These are phyloP conservation scores for Orthosia gracilis DNA, from an alignment of 2,888 invertebrate genomes.

Conservation along the genomic window DNA sequence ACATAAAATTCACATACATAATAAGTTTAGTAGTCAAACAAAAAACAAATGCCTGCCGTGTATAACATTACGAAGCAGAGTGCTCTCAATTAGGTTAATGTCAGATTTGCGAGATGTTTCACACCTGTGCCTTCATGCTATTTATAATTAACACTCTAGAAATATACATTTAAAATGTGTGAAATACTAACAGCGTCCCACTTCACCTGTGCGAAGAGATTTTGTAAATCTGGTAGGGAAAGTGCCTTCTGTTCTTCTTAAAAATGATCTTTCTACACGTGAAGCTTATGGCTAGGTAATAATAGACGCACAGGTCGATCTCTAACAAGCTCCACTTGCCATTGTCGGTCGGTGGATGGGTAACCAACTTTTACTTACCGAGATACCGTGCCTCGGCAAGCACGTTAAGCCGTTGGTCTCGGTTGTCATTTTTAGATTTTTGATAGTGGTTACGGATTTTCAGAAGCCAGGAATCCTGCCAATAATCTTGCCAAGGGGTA, in stretches of 20 bases:
- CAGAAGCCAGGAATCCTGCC: too few species aligned
- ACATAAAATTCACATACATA: slow-evolving; percentile 32
- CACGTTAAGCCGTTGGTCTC: too few species aligned
- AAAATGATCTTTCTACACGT: background rate
- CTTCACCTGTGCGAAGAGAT: slow-evolving; percentile 39
- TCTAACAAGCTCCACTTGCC: too few species aligned
- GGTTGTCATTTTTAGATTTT: too few species aligned
- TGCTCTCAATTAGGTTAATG: slow-evolving; percentile 65
- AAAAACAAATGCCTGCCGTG: slow-evolving; percentile 39
- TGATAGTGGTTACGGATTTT: too few species aligned
- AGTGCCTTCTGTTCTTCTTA: background rate
- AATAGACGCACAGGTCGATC: too few species aligned
- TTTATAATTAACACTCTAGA: slow-evolving; percentile 52
- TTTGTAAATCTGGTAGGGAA: slow-evolving; percentile 5
- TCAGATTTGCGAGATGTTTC: slow-evolving; percentile 48
- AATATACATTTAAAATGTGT: slow-evolving; percentile 45
- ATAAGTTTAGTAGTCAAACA: slow-evolving; percentile 40
- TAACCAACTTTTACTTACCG: too few species aligned
- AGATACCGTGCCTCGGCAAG: too few species aligned
- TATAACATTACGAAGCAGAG: slow-evolving; percentile 43
- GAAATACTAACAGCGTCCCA: slow-evolving; percentile 20
- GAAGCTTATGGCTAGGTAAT: background rate
- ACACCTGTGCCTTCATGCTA: slow-evolving; percentile 67
- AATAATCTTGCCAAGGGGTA: too few species aligned
- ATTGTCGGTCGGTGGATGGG: too few species aligned